A percentile compares a stretch with the other conserved stretches of the same genome.
Evolutionary conservation across 2,113 vertebrate species (phyloP).

Genomic region (Herpetotheres cachinnans): DNA sequence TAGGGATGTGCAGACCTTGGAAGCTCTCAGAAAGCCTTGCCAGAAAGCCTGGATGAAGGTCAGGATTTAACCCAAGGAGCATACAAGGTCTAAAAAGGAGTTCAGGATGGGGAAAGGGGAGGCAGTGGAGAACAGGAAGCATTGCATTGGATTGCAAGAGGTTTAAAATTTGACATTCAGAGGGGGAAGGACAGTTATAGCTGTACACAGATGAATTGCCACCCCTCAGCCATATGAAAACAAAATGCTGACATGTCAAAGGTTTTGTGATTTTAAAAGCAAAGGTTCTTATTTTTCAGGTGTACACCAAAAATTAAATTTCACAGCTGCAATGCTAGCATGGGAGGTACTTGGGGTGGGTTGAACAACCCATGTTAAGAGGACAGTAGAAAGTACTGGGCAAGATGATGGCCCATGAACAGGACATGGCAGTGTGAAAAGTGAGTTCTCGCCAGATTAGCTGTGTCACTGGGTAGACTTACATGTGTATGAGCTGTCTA

Average conservation of each 20-base stretch:
- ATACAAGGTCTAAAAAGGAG: neutral
- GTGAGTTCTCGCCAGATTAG: neutral
- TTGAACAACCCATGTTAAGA: neutral
- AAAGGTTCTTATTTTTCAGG: neutral
- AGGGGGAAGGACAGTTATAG: neutral
- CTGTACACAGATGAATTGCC: neutral
- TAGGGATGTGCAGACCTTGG: neutral
- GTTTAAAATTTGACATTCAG: neutral
- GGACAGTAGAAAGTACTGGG: neutral
- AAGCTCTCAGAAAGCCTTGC: neutral
- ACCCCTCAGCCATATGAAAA: neutral
- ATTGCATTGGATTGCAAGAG: neutral
- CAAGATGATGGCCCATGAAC: neutral
- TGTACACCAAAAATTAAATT: neutral
- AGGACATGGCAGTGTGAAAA: neutral
- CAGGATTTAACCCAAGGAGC: neutral
- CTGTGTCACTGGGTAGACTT: neutral
- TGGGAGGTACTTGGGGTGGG: rapidly evolving
- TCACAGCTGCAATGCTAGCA: neutral
- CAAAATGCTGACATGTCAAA: neutral
- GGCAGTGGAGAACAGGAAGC: neutral
- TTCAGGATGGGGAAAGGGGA: neutral
- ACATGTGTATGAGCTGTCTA: neutral
- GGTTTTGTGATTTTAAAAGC: neutral
- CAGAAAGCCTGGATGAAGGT: neutral